Conservation (phyloP, 1,140 invertebrate genomes). For the Drosophila pectinifera region DNA sequence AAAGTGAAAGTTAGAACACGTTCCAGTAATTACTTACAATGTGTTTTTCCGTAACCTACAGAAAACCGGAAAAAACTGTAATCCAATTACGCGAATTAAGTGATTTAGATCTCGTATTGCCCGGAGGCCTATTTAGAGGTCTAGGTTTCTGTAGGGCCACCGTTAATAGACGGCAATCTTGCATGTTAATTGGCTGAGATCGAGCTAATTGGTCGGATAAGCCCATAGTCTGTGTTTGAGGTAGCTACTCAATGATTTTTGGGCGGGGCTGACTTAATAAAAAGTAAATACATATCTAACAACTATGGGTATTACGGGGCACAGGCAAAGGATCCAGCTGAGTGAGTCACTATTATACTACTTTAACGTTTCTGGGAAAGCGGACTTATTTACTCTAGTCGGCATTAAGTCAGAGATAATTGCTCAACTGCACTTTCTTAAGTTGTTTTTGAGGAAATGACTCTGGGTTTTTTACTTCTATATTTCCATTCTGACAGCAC, state of each 20-base stretch:
- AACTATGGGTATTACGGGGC: slow-evolving; percentile 20
- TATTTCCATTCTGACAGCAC: neutral
- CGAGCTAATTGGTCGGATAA: slow-evolving; percentile 29
- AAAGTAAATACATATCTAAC: slow-evolving; percentile 17
- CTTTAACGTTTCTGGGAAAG: slow-evolving; percentile 15
- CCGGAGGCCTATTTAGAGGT: slow-evolving; percentile 26
- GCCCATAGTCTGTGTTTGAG: slow-evolving; percentile 13
- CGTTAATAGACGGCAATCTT: slow-evolving; percentile 37
- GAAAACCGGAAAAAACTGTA: slow-evolving; percentile 12
- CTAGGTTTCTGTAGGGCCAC: slow-evolving; percentile 35
- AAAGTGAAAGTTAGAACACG: slow-evolving; percentile 2
- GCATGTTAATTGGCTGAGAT: slow-evolving; percentile 26
- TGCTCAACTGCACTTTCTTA: slow-evolving; percentile 7
- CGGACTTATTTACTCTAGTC: neutral
- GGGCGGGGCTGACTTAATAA: slow-evolving; percentile 30
- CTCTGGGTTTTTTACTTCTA: neutral
- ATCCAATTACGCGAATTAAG: slow-evolving; percentile 8
- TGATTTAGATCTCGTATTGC: slow-evolving; percentile 31
- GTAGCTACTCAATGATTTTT: slow-evolving; percentile 33
- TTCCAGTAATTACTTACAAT: slow-evolving; percentile 9
- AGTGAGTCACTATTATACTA: slow-evolving; percentile 23
- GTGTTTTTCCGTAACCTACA: slow-evolving; percentile 24
- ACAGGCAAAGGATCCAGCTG: slow-evolving; percentile 25
- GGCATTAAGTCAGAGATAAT: slow-evolving; percentile 11
- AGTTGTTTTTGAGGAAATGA: slow-evolving; percentile 10